phyloP scores from a whole-genome alignment of 2,113 vertebrate genomes.

The Tringa solitaria region DNA sequence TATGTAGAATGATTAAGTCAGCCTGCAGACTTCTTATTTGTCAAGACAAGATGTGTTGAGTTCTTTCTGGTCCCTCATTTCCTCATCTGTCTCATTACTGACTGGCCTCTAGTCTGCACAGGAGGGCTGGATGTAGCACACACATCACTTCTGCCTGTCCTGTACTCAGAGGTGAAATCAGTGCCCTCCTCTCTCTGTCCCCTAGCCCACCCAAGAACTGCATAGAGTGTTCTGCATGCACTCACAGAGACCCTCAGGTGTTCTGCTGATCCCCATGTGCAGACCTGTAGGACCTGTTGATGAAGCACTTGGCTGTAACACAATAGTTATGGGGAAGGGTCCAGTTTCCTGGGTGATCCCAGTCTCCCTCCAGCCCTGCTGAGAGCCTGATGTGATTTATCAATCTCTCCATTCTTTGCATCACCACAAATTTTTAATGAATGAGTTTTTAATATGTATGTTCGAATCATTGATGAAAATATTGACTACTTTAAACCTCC shows the following conservation, averaged over 20 bases:
- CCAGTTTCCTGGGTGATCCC: not conserved
- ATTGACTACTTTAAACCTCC: conserved; percentile 1
- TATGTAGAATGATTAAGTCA: not conserved
- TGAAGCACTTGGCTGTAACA: not conserved
- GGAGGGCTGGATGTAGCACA: not conserved
- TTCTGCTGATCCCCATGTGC: not conserved
- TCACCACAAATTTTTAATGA: not conserved
- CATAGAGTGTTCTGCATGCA: fast-evolving
- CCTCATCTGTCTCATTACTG: not conserved
- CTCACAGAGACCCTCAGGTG: fast-evolving
- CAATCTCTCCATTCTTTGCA: not conserved
- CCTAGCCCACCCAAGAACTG: not conserved
- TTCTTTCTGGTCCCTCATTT: not conserved
- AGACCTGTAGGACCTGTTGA: not conserved
- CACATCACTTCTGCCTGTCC: not conserved
- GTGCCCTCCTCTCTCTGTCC: not conserved
- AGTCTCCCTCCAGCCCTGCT: not conserved
- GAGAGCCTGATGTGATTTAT: not conserved
- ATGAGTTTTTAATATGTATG: not conserved
- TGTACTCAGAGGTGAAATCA: not conserved
- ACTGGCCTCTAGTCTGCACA: too few species aligned
- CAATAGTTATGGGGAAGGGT: not conserved
- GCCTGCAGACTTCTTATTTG: not conserved
- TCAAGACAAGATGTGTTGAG: not conserved
- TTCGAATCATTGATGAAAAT: not conserved